These are phyloP conservation scores for Phalera bucephala DNA, from an alignment of 2,888 invertebrate species.

Conservation along the genomic window DNA sequence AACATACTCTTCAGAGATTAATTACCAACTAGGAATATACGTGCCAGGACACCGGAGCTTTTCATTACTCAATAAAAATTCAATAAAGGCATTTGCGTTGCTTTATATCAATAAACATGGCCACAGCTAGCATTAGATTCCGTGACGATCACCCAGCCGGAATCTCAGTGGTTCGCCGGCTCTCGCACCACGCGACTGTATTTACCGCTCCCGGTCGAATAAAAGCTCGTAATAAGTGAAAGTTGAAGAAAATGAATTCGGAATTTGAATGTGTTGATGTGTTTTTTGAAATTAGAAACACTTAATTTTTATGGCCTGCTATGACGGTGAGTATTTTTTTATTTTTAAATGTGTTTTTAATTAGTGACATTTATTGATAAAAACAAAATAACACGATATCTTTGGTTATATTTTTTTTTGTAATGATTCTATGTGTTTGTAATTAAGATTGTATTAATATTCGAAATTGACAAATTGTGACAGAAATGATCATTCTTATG, in stretches of 20 bases:
- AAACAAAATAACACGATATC: too few relatives aligned
- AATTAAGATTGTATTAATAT: too few relatives aligned
- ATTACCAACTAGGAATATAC: neutral
- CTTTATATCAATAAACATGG: conserved; percentile 1
- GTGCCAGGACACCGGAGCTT: neutral
- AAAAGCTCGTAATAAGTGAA: neutral
- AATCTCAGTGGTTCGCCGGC: conserved; percentile 17
- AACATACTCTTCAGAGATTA: too few relatives aligned
- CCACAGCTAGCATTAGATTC: neutral
- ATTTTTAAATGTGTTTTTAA: neutral
- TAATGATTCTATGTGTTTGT: too few relatives aligned
- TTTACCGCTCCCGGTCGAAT: conserved; percentile 1
- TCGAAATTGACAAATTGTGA: too few relatives aligned
- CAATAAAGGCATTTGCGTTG: neutral
- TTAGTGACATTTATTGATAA: too few relatives aligned
- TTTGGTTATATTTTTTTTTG: too few relatives aligned
- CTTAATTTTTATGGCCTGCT: neutral
- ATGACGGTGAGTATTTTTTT: neutral
- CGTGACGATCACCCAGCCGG: conserved; percentile 13
- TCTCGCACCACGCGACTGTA: conserved; percentile 9
- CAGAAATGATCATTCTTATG: too few relatives aligned
- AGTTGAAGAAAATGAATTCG: neutral
- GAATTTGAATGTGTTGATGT: neutral
- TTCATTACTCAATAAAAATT: neutral
- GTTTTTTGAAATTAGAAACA: conserved; percentile 1